Base-by-base conservation (phyloP, 2,888 invertebrate genomes). In the Caenorhabditis wallacei region DNA sequence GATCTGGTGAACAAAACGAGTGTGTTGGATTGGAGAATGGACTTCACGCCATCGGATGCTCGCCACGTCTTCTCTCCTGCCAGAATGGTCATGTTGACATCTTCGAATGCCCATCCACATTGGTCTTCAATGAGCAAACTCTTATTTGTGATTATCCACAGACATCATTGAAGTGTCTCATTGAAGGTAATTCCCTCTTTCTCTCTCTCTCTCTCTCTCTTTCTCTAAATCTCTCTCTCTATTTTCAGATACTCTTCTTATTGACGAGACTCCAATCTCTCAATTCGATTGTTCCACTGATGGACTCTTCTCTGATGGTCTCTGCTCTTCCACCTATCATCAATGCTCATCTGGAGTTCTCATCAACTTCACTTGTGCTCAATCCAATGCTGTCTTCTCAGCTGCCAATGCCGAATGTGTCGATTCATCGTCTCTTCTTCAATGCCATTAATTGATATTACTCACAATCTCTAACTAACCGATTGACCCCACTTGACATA, bases 71-170 rank as follows among this genome's bases (percentile, higher is more conserved):
- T 53, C 70, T 75, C n/a, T 71, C 83, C 5, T 83, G 83, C 37
- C 74, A 64, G 16, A 74, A 83, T 46, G 74, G 75, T 26, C 57
- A 74, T 16, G 59, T 66, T 22, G 64, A 74, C 18, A 37, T 74
- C 43, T 69, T 75, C 79, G 51, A 79, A 46, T 83, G 83, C 48
- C 83, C 83, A 40, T 56, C 74, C n/a, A 48, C 22, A 35, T 43
- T 83, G 43, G 83, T 83, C 16, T 79, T 75, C 79, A 79, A 83
- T 57, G 70, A 74, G 53, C 56, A 57, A 13, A 54, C 74, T 11
- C 22, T 51, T n/a, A 61, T 76, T 53, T 83, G 83, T 48, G 83
- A 83, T 30, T 83, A 70, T 57, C 79, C 83, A 53, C 70, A 79
- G 35, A 70, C 79, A 0, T 74, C 79, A 10, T 24, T 70, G 51